Conservation (phyloP, 2,888 invertebrate genomes). For the Trichacis sp. region DNA sequence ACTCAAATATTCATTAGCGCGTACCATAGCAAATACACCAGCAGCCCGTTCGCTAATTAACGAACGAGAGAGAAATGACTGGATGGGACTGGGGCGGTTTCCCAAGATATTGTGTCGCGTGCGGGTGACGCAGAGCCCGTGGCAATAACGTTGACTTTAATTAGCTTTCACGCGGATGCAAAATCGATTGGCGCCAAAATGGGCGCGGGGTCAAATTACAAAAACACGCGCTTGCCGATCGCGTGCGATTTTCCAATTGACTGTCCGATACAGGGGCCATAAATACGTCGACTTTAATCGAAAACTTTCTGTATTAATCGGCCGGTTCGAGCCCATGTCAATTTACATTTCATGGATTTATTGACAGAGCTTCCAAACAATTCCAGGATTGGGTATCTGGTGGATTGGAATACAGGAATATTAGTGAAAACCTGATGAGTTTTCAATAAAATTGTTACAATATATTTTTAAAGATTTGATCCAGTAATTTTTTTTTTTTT, state of each 20-base stretch:
- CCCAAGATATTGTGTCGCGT: conserved; percentile 57
- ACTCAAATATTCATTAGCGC: conserved; percentile 65
- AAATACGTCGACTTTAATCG: conserved; percentile 32
- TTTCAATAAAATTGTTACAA: no score
- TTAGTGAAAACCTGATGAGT: no score
- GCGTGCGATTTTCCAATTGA: conserved; percentile 30
- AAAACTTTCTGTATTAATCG: conserved; percentile 3
- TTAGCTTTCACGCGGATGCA: conserved; percentile 54
- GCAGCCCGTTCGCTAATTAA: conserved; percentile 60
- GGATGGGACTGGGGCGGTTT: conserved; percentile 46
- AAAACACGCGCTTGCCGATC: conserved; percentile 21
- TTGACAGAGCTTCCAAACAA: no score
- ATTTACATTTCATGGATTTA: not conserved
- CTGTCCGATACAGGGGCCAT: conserved; percentile 20
- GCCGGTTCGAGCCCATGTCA: conserved; percentile 9
- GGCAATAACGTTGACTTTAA: conserved; percentile 48
- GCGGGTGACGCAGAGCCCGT: conserved; percentile 33
- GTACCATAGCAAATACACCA: conserved; percentile 58
- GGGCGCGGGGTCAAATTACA: conserved; percentile 27
- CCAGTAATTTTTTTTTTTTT: no score
- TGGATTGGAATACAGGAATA: no score
- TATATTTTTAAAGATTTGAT: no score
- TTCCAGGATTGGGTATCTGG: no score
- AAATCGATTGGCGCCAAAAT: conserved; percentile 49
- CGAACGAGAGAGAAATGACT: conserved; percentile 52